A percentile compares a stretch with the other conserved stretches of the same genome.
Conservation (phyloP, 2,113 vertebrate species). For the Solea solea region DNA sequence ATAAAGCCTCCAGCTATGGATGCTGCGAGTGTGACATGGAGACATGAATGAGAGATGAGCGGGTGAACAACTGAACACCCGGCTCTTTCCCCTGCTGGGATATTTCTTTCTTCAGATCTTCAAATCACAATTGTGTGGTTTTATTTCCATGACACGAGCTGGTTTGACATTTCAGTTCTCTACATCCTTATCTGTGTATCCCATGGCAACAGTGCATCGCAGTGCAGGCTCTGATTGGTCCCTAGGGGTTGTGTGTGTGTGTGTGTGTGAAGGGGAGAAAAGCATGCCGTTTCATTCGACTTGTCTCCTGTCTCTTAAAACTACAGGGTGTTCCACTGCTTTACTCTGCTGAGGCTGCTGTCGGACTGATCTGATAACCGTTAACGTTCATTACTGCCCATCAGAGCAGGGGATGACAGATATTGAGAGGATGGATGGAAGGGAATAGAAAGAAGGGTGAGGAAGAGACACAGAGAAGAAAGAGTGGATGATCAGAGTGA, state of each 20-base stretch:
- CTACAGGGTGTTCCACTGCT: conserved; percentile 45
- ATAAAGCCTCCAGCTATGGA: too few species aligned
- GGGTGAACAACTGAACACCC: conserved; percentile 4
- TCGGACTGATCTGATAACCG: conserved; percentile 62
- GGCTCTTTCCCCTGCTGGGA: neutral
- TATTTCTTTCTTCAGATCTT: conserved; percentile 47
- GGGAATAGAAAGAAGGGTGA: conserved; percentile 43
- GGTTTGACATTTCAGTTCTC: conserved; percentile 65
- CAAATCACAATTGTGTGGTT: conserved; percentile 22
- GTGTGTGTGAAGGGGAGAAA: neutral
- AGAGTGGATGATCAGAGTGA: conserved; percentile 47
- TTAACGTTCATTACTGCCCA: conserved; percentile 72
- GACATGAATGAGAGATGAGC: neutral
- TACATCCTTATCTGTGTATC: conserved; percentile 65
- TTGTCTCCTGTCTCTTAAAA: conserved; percentile 47
- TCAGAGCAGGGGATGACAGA: conserved; percentile 56
- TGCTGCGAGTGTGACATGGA: too few species aligned
- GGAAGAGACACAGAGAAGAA: conserved; percentile 49
- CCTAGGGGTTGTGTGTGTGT: conserved; percentile 29
- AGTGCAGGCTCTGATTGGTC: conserved; percentile 67
- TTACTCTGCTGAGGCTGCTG: conserved; percentile 46
- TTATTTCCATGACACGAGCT: conserved; percentile 49
- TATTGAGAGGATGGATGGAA: conserved; percentile 28
- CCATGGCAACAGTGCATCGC: conserved; percentile 74
- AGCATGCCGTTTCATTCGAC: conserved; percentile 37